phyloP scores from a whole-genome alignment of 2,113 vertebrate genomes.

The Axis porcinus region DNA sequence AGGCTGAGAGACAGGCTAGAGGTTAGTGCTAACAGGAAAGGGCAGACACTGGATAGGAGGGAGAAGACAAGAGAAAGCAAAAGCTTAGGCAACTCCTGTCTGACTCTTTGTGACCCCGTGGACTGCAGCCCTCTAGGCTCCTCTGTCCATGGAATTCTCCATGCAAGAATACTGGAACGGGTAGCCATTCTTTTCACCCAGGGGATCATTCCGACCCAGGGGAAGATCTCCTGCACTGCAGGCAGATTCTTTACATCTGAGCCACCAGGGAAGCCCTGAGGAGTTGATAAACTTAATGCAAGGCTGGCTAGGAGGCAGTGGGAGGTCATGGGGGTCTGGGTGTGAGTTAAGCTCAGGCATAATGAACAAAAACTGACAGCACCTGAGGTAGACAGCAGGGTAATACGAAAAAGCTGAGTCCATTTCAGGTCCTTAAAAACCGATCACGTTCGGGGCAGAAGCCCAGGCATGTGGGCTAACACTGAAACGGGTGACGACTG shows the following conservation, averaged over 20 bases:
- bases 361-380: background rate
- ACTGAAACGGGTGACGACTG: background rate
- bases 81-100: background rate
- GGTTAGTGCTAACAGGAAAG: background rate
- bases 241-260: background rate
- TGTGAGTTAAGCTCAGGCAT: background rate
- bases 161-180: background rate
- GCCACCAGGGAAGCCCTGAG: background rate
- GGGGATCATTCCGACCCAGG: background rate
- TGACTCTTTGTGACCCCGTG: background rate
- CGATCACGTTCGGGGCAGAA: background rate
- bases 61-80: background rate
- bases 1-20: background rate
- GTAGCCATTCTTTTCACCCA: background rate
- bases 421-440: background rate
- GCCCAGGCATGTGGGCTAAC: background rate
- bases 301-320: background rate
- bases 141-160: background rate
- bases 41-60: background rate
- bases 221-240: background rate
- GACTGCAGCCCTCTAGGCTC: background rate
- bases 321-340: background rate
- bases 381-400: background rate
- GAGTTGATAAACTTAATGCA: background rate
- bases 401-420: background rate